phyloP scores from a whole-genome alignment of 2,113 vertebrate genomes.

The Atherinomorus stipes region DNA sequence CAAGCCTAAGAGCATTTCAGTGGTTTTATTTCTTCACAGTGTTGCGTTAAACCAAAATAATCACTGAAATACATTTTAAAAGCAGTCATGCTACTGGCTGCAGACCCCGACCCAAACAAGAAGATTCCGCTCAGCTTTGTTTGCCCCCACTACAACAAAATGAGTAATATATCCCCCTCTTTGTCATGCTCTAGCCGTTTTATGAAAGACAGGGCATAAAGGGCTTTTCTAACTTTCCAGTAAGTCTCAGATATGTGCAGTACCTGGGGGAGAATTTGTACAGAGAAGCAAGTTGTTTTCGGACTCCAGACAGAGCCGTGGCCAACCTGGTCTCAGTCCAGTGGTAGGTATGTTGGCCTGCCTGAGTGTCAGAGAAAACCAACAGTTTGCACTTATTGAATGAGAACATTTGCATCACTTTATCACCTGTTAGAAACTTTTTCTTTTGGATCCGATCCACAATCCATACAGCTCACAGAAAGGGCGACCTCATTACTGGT shows the following conservation, averaged over 20 bases:
- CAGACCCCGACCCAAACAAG: background rate
- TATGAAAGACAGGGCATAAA: background rate
- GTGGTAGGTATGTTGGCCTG: constrained; percentile 76
- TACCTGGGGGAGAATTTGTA: constrained; percentile 78
- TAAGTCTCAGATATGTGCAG: constrained; percentile 11
- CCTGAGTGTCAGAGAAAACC: constrained; percentile 59
- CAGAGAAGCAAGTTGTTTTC: constrained; percentile 76
- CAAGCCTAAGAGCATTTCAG: background rate
- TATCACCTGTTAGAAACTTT: too few relatives aligned
- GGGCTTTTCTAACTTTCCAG: background rate
- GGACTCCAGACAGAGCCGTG: constrained; percentile 69
- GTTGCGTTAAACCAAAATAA: background rate
- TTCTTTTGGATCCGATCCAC: too few relatives aligned
- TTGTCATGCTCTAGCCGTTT: background rate
- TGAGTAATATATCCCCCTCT: background rate
- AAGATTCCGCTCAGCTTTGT: background rate
- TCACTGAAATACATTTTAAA: background rate
- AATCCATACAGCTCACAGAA: too few relatives aligned
- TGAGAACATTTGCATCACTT: background rate
- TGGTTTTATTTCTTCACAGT: background rate
- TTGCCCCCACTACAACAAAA: background rate
- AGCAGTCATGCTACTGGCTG: rapidly evolving
- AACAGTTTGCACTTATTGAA: background rate
- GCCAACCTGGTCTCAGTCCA: constrained; percentile 79
- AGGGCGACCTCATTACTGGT: too few relatives aligned